Evolutionary conservation across 2,797 vertebrate species (phyloP).

Genomic region (Ispidina lecontei): DNA sequence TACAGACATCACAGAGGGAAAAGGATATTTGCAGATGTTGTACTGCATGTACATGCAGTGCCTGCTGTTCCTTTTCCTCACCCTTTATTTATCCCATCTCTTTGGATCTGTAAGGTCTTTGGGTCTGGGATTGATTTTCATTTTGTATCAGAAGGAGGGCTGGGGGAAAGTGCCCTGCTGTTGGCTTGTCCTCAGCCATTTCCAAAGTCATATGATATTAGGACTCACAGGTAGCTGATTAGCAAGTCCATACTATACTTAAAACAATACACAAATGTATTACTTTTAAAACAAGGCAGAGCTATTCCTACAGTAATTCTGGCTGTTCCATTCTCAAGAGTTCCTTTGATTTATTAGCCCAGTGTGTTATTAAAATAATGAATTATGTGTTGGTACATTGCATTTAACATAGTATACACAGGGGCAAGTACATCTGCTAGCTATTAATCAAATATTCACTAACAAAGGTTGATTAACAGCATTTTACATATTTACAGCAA

Average conservation of each 20-base stretch:
- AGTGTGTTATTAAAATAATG: slow-evolving; percentile 59
- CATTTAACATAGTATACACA: slow-evolving; percentile 19
- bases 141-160: neutral
- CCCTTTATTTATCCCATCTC: neutral
- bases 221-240: neutral
- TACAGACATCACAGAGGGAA: neutral
- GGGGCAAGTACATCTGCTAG: slow-evolving; percentile 59
- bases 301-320: neutral
- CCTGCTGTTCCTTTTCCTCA: neutral
- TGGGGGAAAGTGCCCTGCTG: neutral
- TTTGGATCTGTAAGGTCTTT: neutral
- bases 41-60: neutral
- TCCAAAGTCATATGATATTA: neutral
- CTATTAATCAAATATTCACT: slow-evolving; percentile 70
- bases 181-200: neutral
- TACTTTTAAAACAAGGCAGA: slow-evolving; percentile 4
- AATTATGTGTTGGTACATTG: slow-evolving; percentile 33
- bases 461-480: slow-evolving; percentile 72
- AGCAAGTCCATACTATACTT: neutral
- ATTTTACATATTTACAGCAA: slow-evolving; percentile 67
- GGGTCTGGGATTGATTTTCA: neutral
- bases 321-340: neutral
- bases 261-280: neutral
- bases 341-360: slow-evolving; percentile 63
- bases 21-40: neutral